Evolutionary conservation across 1,140 invertebrate species (phyloP).

Genomic region (Drosophila sturtevanti): DNA sequence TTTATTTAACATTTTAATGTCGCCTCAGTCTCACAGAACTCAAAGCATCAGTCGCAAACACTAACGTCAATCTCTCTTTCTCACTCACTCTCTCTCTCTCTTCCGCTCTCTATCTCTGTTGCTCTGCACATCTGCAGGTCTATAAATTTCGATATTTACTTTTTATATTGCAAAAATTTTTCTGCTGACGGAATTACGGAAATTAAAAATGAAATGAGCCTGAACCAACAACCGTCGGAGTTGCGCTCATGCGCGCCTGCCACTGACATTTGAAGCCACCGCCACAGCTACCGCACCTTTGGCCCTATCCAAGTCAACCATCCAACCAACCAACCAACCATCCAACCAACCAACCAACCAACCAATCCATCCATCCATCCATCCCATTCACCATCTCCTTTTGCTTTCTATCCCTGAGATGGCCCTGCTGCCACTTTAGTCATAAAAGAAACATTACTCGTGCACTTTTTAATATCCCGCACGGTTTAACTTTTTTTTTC

Average conservation of each 20-base stretch:
- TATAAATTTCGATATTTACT: constrained; percentile 83
- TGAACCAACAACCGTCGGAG: constrained; percentile 41
- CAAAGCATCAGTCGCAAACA: constrained; percentile 24
- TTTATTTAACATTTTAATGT: constrained; percentile 82
- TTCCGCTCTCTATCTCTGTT: not conserved
- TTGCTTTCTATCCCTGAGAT: constrained; percentile 4
- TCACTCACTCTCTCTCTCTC: constrained; percentile 16
- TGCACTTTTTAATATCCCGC: constrained; percentile 82
- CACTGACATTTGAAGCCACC: constrained; percentile 53
- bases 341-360: too few relatives aligned
- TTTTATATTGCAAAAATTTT: constrained; percentile 83
- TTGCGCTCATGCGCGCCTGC: constrained; percentile 67
- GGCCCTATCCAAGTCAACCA: not conserved
- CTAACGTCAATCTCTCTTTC: not conserved
- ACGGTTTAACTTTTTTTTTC: constrained; percentile 64
- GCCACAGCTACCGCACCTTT: not conserved
- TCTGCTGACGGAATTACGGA: constrained; percentile 83
- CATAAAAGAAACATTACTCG: constrained; percentile 78
- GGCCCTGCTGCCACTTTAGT: constrained; percentile 64
- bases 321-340: not conserved
- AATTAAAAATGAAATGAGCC: constrained; percentile 83
- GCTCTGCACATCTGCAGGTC: constrained; percentile 73
- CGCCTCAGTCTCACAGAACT: constrained; percentile 54
- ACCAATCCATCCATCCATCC: not conserved
- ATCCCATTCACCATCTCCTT: constrained; percentile 22